Evolutionary conservation across 2,113 vertebrate genomes (phyloP).

Genomic region (Eretmochelys imbricata): DNA sequence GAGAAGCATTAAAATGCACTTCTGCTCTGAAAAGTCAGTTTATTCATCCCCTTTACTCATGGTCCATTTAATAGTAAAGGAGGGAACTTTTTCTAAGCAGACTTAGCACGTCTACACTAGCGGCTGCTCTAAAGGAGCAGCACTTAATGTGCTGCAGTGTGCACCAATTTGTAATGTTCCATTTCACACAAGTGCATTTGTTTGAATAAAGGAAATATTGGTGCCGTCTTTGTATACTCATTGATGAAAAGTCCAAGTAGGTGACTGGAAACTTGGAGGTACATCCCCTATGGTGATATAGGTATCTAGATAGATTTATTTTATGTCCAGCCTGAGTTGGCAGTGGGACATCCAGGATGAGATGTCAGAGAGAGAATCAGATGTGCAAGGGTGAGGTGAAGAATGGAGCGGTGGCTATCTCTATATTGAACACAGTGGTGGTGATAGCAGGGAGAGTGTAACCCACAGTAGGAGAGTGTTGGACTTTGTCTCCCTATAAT

Average conservation of each 20-base stretch:
- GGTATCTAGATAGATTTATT: background rate
- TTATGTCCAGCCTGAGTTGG: background rate
- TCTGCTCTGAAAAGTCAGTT: background rate
- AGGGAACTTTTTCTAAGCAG: background rate
- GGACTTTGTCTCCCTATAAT: too few relatives aligned
- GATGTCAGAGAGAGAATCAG: background rate
- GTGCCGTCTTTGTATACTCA: background rate
- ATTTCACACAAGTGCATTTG: background rate
- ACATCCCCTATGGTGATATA: background rate
- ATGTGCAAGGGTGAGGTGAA: background rate
- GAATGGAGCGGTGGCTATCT: background rate
- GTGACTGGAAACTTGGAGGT: background rate
- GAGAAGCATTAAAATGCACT: background rate
- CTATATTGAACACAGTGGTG: background rate
- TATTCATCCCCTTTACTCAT: background rate
- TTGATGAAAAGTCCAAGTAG: background rate
- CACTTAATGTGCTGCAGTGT: background rate
- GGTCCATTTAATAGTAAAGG: background rate
- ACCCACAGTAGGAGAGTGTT: too few relatives aligned
- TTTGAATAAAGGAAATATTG: background rate
- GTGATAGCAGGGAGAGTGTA: background rate
- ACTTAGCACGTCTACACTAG: background rate
- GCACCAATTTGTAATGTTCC: background rate
- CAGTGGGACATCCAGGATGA: background rate
- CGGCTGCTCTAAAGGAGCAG: background rate